Percentiles rank a stretch among this genome's conserved stretches.
Evolutionary conservation across 2,888 invertebrate species (phyloP).

Genomic region (Graphium colonna): DNA sequence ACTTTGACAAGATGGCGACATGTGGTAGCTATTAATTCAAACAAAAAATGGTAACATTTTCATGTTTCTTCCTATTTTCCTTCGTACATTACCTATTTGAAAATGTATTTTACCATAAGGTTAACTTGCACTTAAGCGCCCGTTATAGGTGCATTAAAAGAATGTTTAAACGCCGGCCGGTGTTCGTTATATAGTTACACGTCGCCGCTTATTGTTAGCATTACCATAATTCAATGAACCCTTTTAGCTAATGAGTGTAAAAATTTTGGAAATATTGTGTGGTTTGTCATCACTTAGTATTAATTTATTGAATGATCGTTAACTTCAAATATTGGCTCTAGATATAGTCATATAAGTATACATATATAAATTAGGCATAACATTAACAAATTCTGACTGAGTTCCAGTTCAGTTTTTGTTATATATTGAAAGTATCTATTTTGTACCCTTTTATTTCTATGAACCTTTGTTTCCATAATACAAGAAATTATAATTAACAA

Average conservation of each 20-base stretch:
- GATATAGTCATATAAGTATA: too few species aligned
- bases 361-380: too few species aligned
- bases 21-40: conserved; percentile 63
- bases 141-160: background rate
- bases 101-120: background rate
- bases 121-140: background rate
- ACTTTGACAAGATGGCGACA: conserved; percentile 79
- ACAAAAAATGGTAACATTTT: conserved; percentile 39
- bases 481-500: too few species aligned
- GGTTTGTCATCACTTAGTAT: background rate
- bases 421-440: too few species aligned
- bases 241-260: background rate
- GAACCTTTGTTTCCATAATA: too few species aligned
- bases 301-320: too few species aligned
- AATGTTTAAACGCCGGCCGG: conserved; percentile 36
- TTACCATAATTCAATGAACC: conserved; percentile 5
- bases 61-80: conserved; percentile 2
- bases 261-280: background rate
- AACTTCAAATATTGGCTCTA: too few species aligned
- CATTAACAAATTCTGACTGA: too few species aligned
- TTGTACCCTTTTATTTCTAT: too few species aligned
- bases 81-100: background rate
- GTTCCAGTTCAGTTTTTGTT: too few species aligned
- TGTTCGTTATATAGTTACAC: conserved; percentile 32
- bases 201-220: conserved; percentile 26